Conservation (phyloP, 30 jellyfish, hydroid and myxozoan species). For the Aurelia coerulea region DNA sequence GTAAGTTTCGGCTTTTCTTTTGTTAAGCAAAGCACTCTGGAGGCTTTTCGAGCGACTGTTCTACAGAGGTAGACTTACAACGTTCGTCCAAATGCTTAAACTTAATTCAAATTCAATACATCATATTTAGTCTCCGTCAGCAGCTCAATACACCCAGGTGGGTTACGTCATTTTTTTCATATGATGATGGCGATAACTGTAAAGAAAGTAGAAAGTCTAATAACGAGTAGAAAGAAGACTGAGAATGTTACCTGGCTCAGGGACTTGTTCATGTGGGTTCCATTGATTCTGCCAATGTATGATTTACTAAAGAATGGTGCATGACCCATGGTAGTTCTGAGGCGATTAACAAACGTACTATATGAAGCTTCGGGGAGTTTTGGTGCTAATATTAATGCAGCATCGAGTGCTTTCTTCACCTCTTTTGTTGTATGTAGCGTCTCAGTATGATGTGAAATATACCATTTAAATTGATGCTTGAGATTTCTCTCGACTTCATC, state of each 20-base stretch:
- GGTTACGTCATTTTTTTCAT: too few relatives aligned
- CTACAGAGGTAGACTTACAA: too few relatives aligned
- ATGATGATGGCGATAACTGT: too few relatives aligned
- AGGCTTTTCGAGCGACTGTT: too few relatives aligned
- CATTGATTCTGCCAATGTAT: constrained; percentile 68
- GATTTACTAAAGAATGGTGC: constrained; percentile 69
- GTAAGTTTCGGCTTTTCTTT: too few relatives aligned
- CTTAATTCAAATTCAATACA: too few relatives aligned
- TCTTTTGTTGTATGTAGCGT: constrained; percentile 41
- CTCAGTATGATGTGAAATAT: constrained; percentile 59
- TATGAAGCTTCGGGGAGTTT: constrained; percentile 44
- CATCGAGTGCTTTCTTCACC: constrained; percentile 59
- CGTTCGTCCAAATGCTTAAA: too few relatives aligned
- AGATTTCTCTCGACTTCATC: constrained; percentile 70
- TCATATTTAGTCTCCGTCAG: too few relatives aligned
- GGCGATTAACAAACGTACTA: constrained; percentile 36
- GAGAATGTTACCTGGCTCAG: constrained; percentile 27
- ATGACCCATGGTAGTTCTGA: constrained; percentile 47
- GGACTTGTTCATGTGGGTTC: constrained; percentile 63
- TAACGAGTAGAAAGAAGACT: too few relatives aligned
- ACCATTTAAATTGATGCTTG: constrained; percentile 83
- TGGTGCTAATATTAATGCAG: constrained; percentile 72
- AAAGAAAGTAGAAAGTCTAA: too few relatives aligned
- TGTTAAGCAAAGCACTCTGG: too few relatives aligned
- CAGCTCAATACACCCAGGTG: too few relatives aligned